Evolutionary conservation across 64 coral and sea anemone genomes (phyloP).

Genomic region (Actinia equina): DNA sequence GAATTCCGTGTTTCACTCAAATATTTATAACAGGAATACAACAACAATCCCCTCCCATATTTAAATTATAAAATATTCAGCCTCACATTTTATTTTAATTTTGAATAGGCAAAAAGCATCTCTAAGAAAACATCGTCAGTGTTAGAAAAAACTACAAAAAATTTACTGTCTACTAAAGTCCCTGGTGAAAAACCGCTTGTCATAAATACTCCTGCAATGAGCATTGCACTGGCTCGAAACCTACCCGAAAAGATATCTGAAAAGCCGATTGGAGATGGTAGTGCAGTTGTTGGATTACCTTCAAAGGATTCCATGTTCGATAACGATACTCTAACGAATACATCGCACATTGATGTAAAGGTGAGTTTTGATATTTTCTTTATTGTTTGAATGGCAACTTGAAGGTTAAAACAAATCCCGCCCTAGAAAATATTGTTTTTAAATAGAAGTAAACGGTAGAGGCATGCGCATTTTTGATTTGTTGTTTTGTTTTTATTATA

Average conservation of each 20-base stretch:
- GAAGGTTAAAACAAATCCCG: too few species aligned
- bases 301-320: neutral
- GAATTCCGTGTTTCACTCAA: too few species aligned
- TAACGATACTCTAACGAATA: neutral
- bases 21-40: too few species aligned
- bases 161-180: constrained; percentile 3
- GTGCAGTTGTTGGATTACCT: constrained; percentile 28
- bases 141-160: constrained; percentile 11
- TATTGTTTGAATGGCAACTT: too few species aligned
- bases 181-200: constrained; percentile 22
- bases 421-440: too few species aligned
- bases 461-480: too few species aligned
- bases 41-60: too few species aligned
- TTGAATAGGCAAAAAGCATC: constrained; percentile 21
- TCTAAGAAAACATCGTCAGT: neutral
- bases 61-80: neutral
- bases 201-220: constrained; percentile 34
- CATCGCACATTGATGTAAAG: neutral
- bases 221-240: constrained; percentile 14
- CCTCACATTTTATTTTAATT: neutral
- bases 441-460: too few species aligned
- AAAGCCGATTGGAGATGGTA: constrained; percentile 4
- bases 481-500: too few species aligned
- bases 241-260: constrained; percentile 8
- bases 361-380: neutral